Conservation (phyloP, 2,113 vertebrate genomes). For the Oxygymnocypris stewartii region DNA sequence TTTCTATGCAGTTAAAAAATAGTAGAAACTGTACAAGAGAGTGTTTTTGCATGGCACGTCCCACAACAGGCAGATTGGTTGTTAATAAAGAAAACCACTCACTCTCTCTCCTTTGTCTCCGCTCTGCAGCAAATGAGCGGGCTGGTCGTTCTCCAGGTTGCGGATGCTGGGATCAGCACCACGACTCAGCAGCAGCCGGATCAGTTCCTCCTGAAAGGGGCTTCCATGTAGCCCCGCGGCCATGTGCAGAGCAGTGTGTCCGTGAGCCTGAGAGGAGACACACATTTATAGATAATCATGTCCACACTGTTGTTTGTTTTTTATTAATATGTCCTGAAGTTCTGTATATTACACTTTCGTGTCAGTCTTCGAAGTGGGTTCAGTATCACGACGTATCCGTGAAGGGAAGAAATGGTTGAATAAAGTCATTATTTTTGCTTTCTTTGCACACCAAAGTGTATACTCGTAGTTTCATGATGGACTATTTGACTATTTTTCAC, state of each 20-base stretch:
- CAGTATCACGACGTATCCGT: no score
- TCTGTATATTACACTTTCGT: neutral
- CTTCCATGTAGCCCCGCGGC: constrained; percentile 84
- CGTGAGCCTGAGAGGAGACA: constrained; percentile 78
- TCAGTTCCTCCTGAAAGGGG: constrained; percentile 79
- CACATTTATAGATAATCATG: neutral
- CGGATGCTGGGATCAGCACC: constrained; percentile 86
- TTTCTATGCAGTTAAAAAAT: neutral
- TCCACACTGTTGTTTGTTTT: neutral
- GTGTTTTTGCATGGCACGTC: neutral
- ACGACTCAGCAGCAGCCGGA: constrained; percentile 77
- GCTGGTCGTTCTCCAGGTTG: constrained; percentile 90
- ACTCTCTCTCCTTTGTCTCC: constrained; percentile 82
- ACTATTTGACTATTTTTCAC: no score
- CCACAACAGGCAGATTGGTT: neutral
- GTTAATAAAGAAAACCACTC: constrained; percentile 32
- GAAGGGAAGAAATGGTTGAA: no score
- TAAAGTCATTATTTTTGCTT: no score
- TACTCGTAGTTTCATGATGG: no score
- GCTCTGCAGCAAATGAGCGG: constrained; percentile 83
- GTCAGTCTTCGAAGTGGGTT: no score
- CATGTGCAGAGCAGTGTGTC: constrained; percentile 92
- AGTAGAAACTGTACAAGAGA: neutral
- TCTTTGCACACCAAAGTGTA: no score
- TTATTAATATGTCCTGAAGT: neutral